These are phyloP conservation scores for Sakesphorus luctuosus DNA, from an alignment of 2,113 vertebrate genomes.

Conservation along the genomic window DNA sequence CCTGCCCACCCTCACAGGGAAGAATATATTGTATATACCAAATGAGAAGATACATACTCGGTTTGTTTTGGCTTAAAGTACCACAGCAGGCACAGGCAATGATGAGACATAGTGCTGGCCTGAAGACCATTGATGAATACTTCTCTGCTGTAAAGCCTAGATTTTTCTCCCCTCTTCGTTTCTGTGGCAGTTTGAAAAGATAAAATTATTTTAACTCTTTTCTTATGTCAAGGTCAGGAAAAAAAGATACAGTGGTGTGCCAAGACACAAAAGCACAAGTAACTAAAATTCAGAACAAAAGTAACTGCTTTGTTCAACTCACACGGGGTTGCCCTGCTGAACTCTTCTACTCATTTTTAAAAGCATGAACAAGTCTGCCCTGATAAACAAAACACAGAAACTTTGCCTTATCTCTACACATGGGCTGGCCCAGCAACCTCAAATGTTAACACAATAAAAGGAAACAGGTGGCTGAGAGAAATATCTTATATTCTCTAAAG, in stretches of 20 bases:
- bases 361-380: slow-evolving; percentile 63
- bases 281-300: slow-evolving; percentile 67
- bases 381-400: slow-evolving; percentile 60
- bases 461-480: slow-evolving; percentile 85
- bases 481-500: slow-evolving; percentile 76
- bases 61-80: not conserved
- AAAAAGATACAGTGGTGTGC: slow-evolving; percentile 70
- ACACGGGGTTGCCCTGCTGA: slow-evolving; percentile 56
- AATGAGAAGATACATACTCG: not conserved
- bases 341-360: slow-evolving; percentile 70
- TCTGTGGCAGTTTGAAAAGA: slow-evolving; percentile 78
- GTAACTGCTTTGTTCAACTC: slow-evolving; percentile 60
- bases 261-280: slow-evolving; percentile 74
- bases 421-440: slow-evolving; percentile 50
- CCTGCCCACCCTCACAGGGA: rapidly evolving
- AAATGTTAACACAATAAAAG: slow-evolving; percentile 69
- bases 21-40: not conserved
- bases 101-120: not conserved
- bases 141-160: slow-evolving; percentile 12
- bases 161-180: slow-evolving; percentile 39
- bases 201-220: slow-evolving; percentile 75
- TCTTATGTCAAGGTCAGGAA: slow-evolving; percentile 71
- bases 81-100: not conserved
- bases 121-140: slow-evolving; percentile 53
- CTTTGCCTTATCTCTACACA: slow-evolving; percentile 60